phyloP scores from a whole-genome alignment of 2,797 vertebrate species.

The Smutsia temminckii region DNA sequence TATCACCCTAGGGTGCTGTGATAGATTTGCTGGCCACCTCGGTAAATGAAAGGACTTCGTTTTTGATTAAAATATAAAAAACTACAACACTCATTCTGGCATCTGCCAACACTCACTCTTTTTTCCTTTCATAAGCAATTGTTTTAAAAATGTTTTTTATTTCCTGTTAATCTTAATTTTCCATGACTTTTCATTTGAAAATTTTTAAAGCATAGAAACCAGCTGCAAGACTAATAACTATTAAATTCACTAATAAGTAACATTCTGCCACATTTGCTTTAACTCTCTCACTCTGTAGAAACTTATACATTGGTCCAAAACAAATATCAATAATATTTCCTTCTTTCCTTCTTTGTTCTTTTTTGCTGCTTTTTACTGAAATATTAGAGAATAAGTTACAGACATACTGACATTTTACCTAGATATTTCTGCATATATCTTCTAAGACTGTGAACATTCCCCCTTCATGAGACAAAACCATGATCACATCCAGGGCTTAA shows the following conservation, averaged over 20 bases:
- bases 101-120: background rate
- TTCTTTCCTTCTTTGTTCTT: too few relatives aligned
- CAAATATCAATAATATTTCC: background rate
- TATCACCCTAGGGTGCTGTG: background rate
- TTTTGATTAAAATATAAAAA: constrained; percentile 31
- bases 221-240: background rate
- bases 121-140: background rate
- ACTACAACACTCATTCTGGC: background rate
- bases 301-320: background rate
- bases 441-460: background rate
- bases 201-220: background rate
- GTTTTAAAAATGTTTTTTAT: constrained; percentile 32
- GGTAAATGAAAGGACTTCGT: background rate
- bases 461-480: background rate
- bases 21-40: background rate
- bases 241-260: background rate
- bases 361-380: background rate
- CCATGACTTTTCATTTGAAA: constrained; percentile 15
- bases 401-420: background rate
- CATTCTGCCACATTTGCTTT: background rate
- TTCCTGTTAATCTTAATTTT: constrained; percentile 36
- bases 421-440: background rate
- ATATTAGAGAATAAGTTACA: background rate
- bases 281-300: background rate
- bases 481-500: background rate